Evolutionary conservation across 64 coral and sea anemone species (phyloP), one percentile per base, ranked within the genome.

Genomic region (Stichodactyla mertensii): DNA sequence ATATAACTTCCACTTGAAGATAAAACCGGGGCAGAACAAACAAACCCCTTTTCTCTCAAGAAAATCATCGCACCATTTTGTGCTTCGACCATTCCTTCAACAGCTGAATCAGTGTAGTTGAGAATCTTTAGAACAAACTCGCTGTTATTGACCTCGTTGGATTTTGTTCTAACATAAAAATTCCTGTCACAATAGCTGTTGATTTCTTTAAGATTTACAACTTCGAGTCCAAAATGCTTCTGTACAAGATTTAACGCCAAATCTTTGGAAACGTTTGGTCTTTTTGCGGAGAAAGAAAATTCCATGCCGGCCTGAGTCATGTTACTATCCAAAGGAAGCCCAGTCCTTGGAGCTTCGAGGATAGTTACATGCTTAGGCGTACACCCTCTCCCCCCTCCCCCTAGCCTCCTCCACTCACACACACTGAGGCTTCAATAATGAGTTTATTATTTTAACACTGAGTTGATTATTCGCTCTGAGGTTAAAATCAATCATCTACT

Each of bases 161-260:
- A 52, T 55, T 52, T 53, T 4, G 52, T 53, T 81, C 54, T 22
- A 8, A 81, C 15, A 55, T 81, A 81, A 11, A 52, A 81, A 55
- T 81, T 81, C 12, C n/a, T 81, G 52, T 81, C 78, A 81, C 53
- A 18, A 81, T 81, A 81, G 78, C 78, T 55, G 4, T 28, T 15
- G 14, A 81, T 54, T 28, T 81, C 78, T 55, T 81, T 81, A 12
- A 81, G 18, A 0, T 54, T 0, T 19, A 52, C 10, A 20, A 52
- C 51, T 28, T 81, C 6, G 19, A 81, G 78, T 5, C 16, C 78
- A 54, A 81, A 81, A 59, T 85, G 83, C 11, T 45, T 85, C 16
- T 85, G 19, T 85, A 56, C 60, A 2, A 64, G 11, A 16, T 10
- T 20, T 16, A 85, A 61, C 5, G 60, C 83, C 4, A 55, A 19